Percentiles rank a stretch among this genome's conserved stretches.
phyloP scores from a whole-genome alignment of 2,888 invertebrate species.

The Ceriagrion tenellum region DNA sequence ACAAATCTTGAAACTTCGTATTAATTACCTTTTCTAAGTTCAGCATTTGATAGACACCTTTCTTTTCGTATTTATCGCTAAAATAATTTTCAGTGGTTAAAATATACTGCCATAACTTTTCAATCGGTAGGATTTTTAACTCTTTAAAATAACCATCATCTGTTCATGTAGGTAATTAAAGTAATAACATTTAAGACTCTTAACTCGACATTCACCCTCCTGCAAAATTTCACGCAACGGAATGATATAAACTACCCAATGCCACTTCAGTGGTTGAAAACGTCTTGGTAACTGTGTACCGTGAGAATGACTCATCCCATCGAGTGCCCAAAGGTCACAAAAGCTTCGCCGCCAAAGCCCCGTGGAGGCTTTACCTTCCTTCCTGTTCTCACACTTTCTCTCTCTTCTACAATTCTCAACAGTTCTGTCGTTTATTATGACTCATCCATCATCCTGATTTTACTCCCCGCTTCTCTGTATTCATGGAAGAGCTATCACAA shows the following conservation, averaged over 20 bases:
- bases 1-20: too few relatives aligned
- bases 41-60: too few relatives aligned
- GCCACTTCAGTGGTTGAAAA: not conserved
- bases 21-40: too few relatives aligned
- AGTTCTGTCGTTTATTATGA: not conserved
- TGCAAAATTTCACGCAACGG: not conserved
- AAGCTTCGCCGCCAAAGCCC: not conserved
- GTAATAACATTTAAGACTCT: too few relatives aligned
- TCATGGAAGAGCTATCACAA: not conserved
- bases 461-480: not conserved
- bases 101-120: too few relatives aligned
- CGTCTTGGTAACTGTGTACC: not conserved
- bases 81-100: too few relatives aligned
- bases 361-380: not conserved
- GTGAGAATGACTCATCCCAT: not conserved
- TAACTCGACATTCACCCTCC: too few relatives aligned
- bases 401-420: not conserved
- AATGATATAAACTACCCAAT: not conserved
- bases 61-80: too few relatives aligned
- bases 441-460: not conserved
- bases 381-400: not conserved
- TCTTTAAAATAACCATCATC: too few relatives aligned
- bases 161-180: too few relatives aligned
- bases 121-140: too few relatives aligned
- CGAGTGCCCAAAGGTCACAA: not conserved